These are phyloP conservation scores for Trididemnum nubilum DNA, from an alignment of 23 tunicate species.

Conservation along the genomic window DNA sequence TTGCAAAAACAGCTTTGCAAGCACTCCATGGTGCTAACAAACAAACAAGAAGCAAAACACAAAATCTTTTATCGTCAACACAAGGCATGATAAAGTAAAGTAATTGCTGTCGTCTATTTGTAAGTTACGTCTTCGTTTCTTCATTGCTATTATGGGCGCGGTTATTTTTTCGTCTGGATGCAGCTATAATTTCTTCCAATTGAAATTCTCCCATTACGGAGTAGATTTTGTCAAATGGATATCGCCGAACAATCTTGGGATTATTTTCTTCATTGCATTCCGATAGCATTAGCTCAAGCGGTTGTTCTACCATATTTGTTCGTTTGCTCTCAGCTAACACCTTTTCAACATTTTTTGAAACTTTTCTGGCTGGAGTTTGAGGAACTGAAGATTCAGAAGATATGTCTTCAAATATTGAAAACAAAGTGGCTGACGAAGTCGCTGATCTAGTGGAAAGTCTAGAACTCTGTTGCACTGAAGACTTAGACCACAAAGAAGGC, in stretches of 20 bases:
- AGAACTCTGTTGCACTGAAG: not conserved
- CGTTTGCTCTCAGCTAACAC: not conserved
- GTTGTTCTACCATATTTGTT: not conserved
- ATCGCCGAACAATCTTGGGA: slow-evolving; percentile 34
- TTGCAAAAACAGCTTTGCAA: no score
- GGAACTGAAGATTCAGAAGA: not conserved
- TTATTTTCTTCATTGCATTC: not conserved
- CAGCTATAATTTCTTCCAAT: slow-evolving; percentile 54
- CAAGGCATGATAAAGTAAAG: no score
- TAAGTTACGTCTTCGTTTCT: no score
- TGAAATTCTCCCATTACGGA: slow-evolving; percentile 64
- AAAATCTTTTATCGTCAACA: no score
- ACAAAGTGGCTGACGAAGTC: not conserved
- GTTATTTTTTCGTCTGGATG: not conserved
- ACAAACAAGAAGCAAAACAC: no score
- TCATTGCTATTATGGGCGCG: no score
- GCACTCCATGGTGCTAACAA: no score
- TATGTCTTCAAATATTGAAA: slow-evolving; percentile 5
- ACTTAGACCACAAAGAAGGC: slow-evolving; percentile 5
- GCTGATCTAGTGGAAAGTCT: not conserved
- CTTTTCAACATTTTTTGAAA: slow-evolving; percentile 11
- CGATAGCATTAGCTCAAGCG: not conserved
- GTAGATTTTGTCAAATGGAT: slow-evolving; percentile 67
- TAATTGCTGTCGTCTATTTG: no score
- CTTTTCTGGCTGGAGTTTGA: slow-evolving; percentile 9